Evolutionary conservation across 2,888 invertebrate species (phyloP).

Genomic region (Odontocerum albicorne): DNA sequence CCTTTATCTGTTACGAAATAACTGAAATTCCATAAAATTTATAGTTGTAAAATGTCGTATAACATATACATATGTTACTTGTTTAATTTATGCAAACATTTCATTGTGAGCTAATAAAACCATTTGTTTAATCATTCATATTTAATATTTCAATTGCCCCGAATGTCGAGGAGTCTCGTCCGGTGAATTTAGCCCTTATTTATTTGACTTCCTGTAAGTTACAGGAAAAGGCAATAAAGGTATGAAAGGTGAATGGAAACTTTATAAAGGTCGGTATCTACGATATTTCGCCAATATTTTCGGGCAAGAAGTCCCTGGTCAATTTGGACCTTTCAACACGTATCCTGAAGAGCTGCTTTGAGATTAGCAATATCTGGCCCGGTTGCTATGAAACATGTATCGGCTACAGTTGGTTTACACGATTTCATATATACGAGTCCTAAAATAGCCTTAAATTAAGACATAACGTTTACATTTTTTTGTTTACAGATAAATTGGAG

Average conservation of each 20-base stretch:
- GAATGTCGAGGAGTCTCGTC: no score
- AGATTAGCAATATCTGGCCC: conserved; percentile 20
- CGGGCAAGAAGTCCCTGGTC: conserved; percentile 22
- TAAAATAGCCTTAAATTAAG: no score
- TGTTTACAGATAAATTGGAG: no score
- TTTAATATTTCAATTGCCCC: no score
- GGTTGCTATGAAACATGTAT: conserved; percentile 20
- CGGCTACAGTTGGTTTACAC: neutral
- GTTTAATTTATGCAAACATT: no score
- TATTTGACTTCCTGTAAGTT: conserved; percentile 30
- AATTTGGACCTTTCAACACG: neutral
- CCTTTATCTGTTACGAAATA: no score
- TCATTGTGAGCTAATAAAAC: no score
- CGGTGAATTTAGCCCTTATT: conserved; percentile 17
- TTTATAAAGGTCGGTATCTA: conserved; percentile 21
- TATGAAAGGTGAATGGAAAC: conserved; percentile 29
- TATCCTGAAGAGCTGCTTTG: neutral
- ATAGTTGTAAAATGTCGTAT: no score
- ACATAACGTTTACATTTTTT: no score
- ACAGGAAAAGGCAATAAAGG: conserved; percentile 32
- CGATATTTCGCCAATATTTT: conserved; percentile 32
- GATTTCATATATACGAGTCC: neutral
- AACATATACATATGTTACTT: no score
- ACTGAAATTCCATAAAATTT: no score
- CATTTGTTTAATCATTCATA: no score